These are phyloP conservation scores for Dolichomitus sp. DNA, from an alignment of 2,888 invertebrate genomes.

Conservation along the genomic window DNA sequence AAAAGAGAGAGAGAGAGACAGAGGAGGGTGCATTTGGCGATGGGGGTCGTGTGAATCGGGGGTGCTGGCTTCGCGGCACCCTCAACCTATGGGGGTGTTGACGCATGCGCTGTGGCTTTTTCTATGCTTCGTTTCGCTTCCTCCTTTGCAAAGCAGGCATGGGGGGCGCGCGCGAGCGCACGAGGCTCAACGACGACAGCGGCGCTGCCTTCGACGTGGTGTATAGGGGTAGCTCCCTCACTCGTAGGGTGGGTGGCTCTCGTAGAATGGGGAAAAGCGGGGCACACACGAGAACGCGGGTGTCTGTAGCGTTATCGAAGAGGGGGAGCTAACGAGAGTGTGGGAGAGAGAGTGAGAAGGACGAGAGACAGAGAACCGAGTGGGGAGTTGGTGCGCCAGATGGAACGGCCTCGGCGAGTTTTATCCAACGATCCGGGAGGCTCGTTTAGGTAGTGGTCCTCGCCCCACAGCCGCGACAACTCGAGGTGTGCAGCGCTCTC, in stretches of 20 bases:
- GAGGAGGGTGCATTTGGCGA: slow-evolving; percentile 38
- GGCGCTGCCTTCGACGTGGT: slow-evolving; percentile 37
- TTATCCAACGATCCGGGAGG: slow-evolving; percentile 85
- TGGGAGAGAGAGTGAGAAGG: slow-evolving; percentile 25
- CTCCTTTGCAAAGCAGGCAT: neutral
- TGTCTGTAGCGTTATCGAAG: slow-evolving; percentile 35
- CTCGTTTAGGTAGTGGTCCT: slow-evolving; percentile 85
- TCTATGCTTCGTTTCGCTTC: neutral
- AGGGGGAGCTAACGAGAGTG: slow-evolving; percentile 16
- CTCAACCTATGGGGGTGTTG: slow-evolving; percentile 46
- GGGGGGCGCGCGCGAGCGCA: slow-evolving; percentile 56
- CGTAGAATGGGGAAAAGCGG: slow-evolving; percentile 14
- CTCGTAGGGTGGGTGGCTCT: slow-evolving; percentile 46
- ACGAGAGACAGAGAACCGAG: slow-evolving; percentile 38
- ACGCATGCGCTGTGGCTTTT: slow-evolving; percentile 46
- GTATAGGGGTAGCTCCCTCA: slow-evolving; percentile 41
- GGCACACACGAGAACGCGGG: slow-evolving; percentile 30
- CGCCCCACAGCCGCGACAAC: slow-evolving; percentile 84
- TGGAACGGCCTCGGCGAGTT: slow-evolving; percentile 83
- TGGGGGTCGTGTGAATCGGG: slow-evolving; percentile 65
- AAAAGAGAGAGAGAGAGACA: neutral
- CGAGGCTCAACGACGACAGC: slow-evolving; percentile 18
- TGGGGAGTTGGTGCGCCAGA: slow-evolving; percentile 83
- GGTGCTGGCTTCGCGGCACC: slow-evolving; percentile 45
- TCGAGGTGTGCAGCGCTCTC: slow-evolving; percentile 65